Base-by-base conservation (phyloP, 2,113 vertebrate species). In the Podilymbus podiceps region DNA sequence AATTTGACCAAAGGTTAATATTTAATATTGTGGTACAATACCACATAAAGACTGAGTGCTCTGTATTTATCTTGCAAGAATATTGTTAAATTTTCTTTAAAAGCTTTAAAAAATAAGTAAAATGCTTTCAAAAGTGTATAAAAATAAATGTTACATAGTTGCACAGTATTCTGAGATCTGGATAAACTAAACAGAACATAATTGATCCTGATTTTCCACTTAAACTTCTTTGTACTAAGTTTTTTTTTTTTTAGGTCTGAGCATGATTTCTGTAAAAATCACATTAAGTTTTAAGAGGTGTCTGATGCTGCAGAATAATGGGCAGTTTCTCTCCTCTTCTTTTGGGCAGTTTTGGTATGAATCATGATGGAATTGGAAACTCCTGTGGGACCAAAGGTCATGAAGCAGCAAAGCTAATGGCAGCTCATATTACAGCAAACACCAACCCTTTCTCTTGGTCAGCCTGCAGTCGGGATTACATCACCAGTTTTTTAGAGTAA, bases 401-500 rank as follows among this genome's bases (percentile, higher is more conserved):
- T 31, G 99, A 99, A 98, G 99, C 99, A 86, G 99, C 99, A 98
- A 99, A 99, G 94, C 98, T 99, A 98, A 99, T 99, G 99, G 99
- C 99, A 78, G 99, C 99, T 97, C 99, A 99, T 88, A 99, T 99
- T 97, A 99, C 99, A 73, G 99, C 99, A 97, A 99, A 99, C 98
- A 99, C 99, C 98, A 99, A 99, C 97, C 99, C 99, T 40, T 99
- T 99, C 98, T 99, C 99, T 97, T 99, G 99, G 99, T 99, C 99
- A 53, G 98, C 99, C 94, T 99, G 99, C 98, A 99, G 99, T 98
- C 99, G 99, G 94, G 99, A 99, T 98, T 99, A 99, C 97, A 99
- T 99, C 98, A 99, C 99, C 98, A 99, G 99, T 98, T 99, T 99
- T 97, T 98, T 99, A 88, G 99, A 99, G 99, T 99, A 99, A 99